phyloP scores from a whole-genome alignment of 2,113 vertebrate species.

The Hemibagrus wyckioides region DNA sequence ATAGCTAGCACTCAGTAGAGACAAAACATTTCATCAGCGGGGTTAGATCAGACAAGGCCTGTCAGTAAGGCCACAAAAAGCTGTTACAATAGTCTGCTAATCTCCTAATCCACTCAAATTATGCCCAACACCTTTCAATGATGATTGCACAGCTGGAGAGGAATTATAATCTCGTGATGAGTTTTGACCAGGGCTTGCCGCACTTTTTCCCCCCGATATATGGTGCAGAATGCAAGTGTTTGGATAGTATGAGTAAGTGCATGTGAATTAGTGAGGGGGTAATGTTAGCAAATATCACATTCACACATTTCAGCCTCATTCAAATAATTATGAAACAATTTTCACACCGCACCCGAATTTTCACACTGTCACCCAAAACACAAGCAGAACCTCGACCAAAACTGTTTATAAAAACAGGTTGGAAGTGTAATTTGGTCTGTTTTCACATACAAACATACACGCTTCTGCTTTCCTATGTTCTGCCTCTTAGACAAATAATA shows the following conservation, averaged over 20 bases:
- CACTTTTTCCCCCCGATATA: conserved; percentile 17
- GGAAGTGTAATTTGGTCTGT: background rate
- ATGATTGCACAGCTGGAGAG: conserved; percentile 50
- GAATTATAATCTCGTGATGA: conserved; percentile 54
- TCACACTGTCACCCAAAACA: conserved; percentile 37
- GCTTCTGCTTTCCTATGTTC: conserved; percentile 57
- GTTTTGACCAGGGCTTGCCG: conserved; percentile 39
- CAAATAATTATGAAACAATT: conserved; percentile 31
- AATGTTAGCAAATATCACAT: conserved; percentile 33
- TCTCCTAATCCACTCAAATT: conserved; percentile 59
- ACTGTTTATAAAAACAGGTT: conserved; percentile 27
- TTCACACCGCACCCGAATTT: conserved; percentile 40
- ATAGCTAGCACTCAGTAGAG: conserved; percentile 50
- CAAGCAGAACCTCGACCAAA: conserved; percentile 7
- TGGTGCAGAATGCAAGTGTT: conserved; percentile 28
- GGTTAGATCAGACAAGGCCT: conserved; percentile 55
- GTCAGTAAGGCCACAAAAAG: conserved; percentile 52
- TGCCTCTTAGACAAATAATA: background rate
- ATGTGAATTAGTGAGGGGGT: conserved; percentile 29
- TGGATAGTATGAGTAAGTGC: conserved; percentile 32
- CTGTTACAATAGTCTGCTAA: conserved; percentile 48
- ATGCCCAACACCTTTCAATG: conserved; percentile 50
- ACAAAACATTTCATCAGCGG: conserved; percentile 55
- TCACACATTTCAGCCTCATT: conserved; percentile 35
- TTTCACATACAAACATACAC: background rate